Conservation (phyloP, 2,888 invertebrate genomes). For the Cryptocheilus praepositus region DNA sequence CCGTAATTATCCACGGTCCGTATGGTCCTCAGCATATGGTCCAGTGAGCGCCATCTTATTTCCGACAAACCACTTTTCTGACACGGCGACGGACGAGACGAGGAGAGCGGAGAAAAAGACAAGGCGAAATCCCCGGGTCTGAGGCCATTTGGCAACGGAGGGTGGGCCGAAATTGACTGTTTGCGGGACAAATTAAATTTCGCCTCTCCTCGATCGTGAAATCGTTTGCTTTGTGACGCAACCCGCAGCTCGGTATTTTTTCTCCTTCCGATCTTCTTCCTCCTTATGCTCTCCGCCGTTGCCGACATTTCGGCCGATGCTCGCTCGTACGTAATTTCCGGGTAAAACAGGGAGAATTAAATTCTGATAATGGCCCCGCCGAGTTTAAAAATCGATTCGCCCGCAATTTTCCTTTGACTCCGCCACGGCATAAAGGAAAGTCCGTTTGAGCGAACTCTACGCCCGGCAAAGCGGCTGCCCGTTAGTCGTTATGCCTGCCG, state of each 20-base stretch:
- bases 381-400: too few relatives aligned
- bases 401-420: too few relatives aligned
- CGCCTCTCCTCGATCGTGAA: constrained; percentile 28
- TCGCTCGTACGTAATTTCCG: constrained; percentile 18
- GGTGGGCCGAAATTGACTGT: constrained; percentile 33
- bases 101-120: background rate
- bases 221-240: constrained; percentile 33
- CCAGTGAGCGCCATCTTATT: constrained; percentile 33
- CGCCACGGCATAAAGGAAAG: too few relatives aligned
- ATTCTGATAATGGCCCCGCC: background rate
- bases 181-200: constrained; percentile 47
- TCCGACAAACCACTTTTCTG: constrained; percentile 24
- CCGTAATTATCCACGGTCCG: constrained; percentile 45
- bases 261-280: constrained; percentile 1
- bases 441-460: too few relatives aligned
- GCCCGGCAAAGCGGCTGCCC: too few relatives aligned
- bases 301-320: background rate
- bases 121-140: background rate
- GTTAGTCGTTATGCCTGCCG: too few relatives aligned
- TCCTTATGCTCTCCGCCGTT: background rate
- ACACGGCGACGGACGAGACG: background rate
- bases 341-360: constrained; percentile 14
- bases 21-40: constrained; percentile 45
- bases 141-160: constrained; percentile 16
- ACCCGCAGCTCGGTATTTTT: background rate